Evolutionary conservation across 2,888 invertebrate species (phyloP).

Genomic region (Eucera pruinosa): DNA sequence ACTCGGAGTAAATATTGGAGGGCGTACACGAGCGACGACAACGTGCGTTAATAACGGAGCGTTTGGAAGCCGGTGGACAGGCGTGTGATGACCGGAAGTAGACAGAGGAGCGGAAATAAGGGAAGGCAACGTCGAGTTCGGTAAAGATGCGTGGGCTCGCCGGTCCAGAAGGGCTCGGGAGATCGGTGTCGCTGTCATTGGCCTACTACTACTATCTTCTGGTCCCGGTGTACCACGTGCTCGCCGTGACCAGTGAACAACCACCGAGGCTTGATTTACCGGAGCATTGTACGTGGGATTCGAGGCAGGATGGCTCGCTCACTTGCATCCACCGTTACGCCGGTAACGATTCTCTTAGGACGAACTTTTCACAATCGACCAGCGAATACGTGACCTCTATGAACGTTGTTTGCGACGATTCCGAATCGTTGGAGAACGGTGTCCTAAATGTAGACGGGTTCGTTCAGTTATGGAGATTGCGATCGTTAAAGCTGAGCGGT

Average conservation of each 20-base stretch:
- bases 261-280: slow-evolving; percentile 91
- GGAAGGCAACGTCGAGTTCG: slow-evolving; percentile 65
- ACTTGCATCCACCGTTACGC: slow-evolving; percentile 85
- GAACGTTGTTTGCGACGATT: slow-evolving; percentile 74
- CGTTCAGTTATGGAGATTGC: slow-evolving; percentile 91
- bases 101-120: slow-evolving; percentile 54
- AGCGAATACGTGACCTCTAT: slow-evolving; percentile 86
- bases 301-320: slow-evolving; percentile 82
- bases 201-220: slow-evolving; percentile 57
- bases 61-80: slow-evolving; percentile 2
- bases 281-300: slow-evolving; percentile 92
- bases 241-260: slow-evolving; percentile 82
- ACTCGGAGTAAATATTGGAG: slow-evolving; percentile 46
- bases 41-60: slow-evolving; percentile 39
- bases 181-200: slow-evolving; percentile 54
- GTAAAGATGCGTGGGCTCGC: slow-evolving; percentile 66
- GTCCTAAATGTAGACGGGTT: slow-evolving; percentile 86
- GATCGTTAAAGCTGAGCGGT: slow-evolving; percentile 92
- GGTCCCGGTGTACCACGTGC: slow-evolving; percentile 75
- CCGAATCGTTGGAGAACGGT: slow-evolving; percentile 60
- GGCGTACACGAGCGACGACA: slow-evolving; percentile 39
- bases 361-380: slow-evolving; percentile 93
- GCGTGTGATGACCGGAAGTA: slow-evolving; percentile 62
- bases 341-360: slow-evolving; percentile 87
- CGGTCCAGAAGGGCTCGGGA: slow-evolving; percentile 44